Base-by-base conservation (phyloP, 2,113 vertebrate genomes). In the Rallus limicola region DNA sequence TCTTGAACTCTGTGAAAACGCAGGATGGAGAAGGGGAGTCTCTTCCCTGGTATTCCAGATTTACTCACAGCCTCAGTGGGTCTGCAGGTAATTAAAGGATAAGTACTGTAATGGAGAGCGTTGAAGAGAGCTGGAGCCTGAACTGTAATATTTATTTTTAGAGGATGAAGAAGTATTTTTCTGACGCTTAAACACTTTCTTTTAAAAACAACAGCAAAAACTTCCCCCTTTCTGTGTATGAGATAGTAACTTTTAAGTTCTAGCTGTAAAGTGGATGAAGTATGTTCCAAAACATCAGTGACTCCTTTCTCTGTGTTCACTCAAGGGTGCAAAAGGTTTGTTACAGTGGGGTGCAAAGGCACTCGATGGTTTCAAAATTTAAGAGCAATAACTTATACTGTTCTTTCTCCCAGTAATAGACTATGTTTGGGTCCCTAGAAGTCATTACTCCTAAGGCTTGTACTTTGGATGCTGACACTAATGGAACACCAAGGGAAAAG, bases 221-320 rank as follows among this genome's bases (percentile, higher is more conserved):
- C 4, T 75, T 55, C 5, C 44, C 19, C 78, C 17, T 65, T 70
- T 63, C 18, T 68, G 5, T 56, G 25, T 42, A 33, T 1, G 6
- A 55, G 65, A 53, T 40, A 83, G 28, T 14, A 71, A n/a, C 8
- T n/a, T 82, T 84, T 64, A 64, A 11, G 15, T 79, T 64, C 9
- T 56, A 82, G 16, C 36, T 0, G 10, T 77, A 8, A 91, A 68
- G 24, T 48, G 28, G 26, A 65, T 38, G 70, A 90, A 21, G 33
- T 53, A 2, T 68, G 25, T 50, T 78, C 23, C 23, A n/a, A 82
- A 87, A 18, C 19, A 33, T 24, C 31, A 34, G 7, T 64, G 85
- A 28, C 8, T 65, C 8, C 8, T 64, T 72, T 84, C 34, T 56
- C 34, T n/a, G 2, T 72, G 16, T 53, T 53, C 0, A 0, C 19